Conservation (phyloP, 2,888 invertebrate species). For the Dicyrtomina minuta region DNA sequence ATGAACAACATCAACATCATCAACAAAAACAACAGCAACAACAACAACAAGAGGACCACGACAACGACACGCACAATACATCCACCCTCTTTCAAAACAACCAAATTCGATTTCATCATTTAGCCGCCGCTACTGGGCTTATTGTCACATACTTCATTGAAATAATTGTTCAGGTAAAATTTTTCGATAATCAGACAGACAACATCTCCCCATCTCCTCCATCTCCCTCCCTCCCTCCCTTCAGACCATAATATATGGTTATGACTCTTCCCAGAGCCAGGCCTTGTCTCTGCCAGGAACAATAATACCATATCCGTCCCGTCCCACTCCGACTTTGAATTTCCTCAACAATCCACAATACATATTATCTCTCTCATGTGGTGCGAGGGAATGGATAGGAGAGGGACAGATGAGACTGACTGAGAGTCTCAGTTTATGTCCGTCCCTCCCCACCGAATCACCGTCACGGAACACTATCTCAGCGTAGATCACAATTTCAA, state of each 20-base stretch:
- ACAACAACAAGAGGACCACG: too few relatives aligned
- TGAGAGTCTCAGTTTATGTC: neutral
- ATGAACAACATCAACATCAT: neutral
- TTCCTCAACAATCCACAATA: too few relatives aligned
- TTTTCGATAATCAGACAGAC: neutral
- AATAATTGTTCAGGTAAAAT: constrained; percentile 50
- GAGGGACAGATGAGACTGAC: constrained; percentile 3
- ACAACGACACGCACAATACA: neutral
- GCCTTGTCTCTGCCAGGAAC: neutral
- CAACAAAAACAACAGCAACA: neutral
- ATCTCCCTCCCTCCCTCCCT: neutral
- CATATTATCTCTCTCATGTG: too few relatives aligned
- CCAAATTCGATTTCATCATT: constrained; percentile 37
- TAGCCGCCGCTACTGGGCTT: constrained; percentile 48
- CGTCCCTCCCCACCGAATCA: too few relatives aligned
- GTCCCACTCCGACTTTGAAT: too few relatives aligned
- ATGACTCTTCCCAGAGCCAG: too few relatives aligned
- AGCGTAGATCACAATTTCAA: too few relatives aligned
- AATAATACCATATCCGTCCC: neutral
- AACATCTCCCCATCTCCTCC: neutral
- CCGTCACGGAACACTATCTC: too few relatives aligned
- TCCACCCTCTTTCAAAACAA: constrained; percentile 23
- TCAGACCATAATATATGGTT: constrained; percentile 1
- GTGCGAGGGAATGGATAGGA: too few relatives aligned
- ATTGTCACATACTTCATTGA: constrained; percentile 53